These are phyloP conservation scores for Thamnaconus septentrionalis DNA, from an alignment of 2,113 vertebrate species.

Conservation along the genomic window DNA sequence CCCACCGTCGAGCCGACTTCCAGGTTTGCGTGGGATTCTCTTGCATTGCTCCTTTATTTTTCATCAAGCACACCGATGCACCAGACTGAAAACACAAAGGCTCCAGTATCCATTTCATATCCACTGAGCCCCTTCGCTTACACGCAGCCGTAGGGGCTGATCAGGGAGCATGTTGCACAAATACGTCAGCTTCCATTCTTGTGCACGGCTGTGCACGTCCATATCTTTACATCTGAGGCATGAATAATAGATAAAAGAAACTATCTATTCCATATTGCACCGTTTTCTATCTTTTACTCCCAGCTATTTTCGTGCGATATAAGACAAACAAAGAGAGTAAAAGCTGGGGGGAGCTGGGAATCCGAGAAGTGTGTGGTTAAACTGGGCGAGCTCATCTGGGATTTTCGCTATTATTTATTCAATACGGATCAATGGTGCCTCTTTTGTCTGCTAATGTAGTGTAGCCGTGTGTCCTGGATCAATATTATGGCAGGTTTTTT, in stretches of 20 bases:
- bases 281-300: slow-evolving; percentile 35
- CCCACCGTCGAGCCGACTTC: slow-evolving; percentile 17
- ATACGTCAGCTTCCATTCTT: slow-evolving; percentile 12
- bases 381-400: slow-evolving; percentile 43
- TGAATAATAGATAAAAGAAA: slow-evolving; percentile 48
- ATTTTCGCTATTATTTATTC: slow-evolving; percentile 58
- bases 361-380: slow-evolving; percentile 32
- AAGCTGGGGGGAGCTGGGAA: slow-evolving; percentile 6
- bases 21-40: slow-evolving; percentile 11
- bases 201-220: slow-evolving; percentile 24
- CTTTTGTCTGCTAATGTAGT: slow-evolving; percentile 57
- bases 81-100: slow-evolving; percentile 21
- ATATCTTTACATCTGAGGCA: slow-evolving; percentile 31
- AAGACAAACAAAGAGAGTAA: slow-evolving; percentile 11
- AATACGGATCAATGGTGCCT: slow-evolving; percentile 29
- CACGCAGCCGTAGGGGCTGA: slow-evolving; percentile 21
- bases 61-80: slow-evolving; percentile 17
- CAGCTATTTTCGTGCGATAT: slow-evolving; percentile 55
- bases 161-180: slow-evolving; percentile 29
- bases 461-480: slow-evolving; percentile 39
- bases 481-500: not conserved
- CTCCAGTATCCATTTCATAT: slow-evolving; percentile 36
- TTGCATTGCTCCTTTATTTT: slow-evolving; percentile 17
- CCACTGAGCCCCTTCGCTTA: slow-evolving; percentile 2
- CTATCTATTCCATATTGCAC: slow-evolving; percentile 22